Conservation (phyloP, 1,140 invertebrate species). For the Heliothis subflexa region DNA sequence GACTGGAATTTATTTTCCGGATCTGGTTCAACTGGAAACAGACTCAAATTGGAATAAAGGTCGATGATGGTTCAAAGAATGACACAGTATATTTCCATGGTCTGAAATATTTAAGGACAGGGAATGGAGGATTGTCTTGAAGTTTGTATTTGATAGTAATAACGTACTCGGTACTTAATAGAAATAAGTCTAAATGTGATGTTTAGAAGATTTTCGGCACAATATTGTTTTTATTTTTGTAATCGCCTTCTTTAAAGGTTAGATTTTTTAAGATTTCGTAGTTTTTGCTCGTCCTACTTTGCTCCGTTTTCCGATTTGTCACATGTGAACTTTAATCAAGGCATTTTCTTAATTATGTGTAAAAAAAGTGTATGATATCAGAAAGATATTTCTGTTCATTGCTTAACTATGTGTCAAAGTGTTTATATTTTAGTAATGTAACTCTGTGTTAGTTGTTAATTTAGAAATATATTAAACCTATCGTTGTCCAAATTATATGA, state of each 20-base stretch:
- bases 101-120: neutral
- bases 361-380: too few relatives aligned
- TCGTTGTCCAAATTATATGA: conserved; percentile 14
- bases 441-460: neutral
- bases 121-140: neutral
- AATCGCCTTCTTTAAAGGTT: neutral
- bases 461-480: neutral
- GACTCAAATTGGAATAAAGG: neutral
- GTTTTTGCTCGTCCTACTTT: neutral
- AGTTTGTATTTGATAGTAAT: conserved; percentile 17
- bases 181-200: conserved; percentile 5
- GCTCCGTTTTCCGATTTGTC: neutral
- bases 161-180: conserved; percentile 10
- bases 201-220: conserved; percentile 21
- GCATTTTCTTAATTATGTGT: too few relatives aligned
- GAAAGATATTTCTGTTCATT: too few relatives aligned
- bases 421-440: too few relatives aligned
- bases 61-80: neutral
- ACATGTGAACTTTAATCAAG: neutral
- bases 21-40: conserved; percentile 1
- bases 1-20: neutral
- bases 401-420: too few relatives aligned
- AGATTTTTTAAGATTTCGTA: conserved; percentile 26
- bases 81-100: neutral
- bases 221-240: conserved; percentile 19